A percentile compares a stretch with the other conserved stretches of the same genome.
Conservation (phyloP, 1,140 invertebrate genomes). For the Drosophila lacertosa region DNA sequence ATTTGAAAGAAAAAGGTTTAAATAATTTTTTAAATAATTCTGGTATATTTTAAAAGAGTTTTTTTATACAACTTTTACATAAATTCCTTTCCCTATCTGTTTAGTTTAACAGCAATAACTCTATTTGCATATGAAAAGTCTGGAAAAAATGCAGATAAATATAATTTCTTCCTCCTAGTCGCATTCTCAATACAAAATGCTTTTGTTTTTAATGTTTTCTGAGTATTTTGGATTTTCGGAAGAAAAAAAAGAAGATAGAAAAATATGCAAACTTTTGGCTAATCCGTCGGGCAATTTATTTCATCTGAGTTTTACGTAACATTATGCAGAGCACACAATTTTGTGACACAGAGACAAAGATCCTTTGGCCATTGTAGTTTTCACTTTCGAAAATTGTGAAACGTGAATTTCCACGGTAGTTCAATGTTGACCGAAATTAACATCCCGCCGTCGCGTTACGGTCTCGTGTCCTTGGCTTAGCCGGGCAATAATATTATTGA, state of each 20-base stretch:
- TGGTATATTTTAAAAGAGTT: no score
- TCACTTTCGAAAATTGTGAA: constrained; percentile 67
- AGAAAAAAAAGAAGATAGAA: constrained; percentile 36
- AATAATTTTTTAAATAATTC: no score
- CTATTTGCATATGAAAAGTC: background rate
- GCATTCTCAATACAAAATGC: no score
- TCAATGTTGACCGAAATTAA: constrained; percentile 56
- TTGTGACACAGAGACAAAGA: constrained; percentile 21
- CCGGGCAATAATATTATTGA: no score
- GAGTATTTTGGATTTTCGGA: constrained; percentile 52
- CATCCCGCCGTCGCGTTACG: constrained; percentile 59
- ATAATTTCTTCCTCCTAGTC: no score
- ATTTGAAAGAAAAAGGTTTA: no score
- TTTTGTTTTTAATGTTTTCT: constrained; percentile 65
- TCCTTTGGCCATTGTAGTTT: constrained; percentile 60
- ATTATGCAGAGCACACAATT: constrained; percentile 71
- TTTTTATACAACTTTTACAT: no score
- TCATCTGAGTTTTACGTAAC: constrained; percentile 68
- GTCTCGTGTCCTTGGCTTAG: constrained; percentile 67
- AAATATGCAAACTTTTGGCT: constrained; percentile 41
- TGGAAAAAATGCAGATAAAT: no score
- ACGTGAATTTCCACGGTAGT: constrained; percentile 68
- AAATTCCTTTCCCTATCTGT: no score
- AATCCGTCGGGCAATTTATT: constrained; percentile 46
- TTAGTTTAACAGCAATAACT: no score